phyloP scores from a whole-genome alignment of 2,113 vertebrate genomes.

The Anthoscopus minutus region DNA sequence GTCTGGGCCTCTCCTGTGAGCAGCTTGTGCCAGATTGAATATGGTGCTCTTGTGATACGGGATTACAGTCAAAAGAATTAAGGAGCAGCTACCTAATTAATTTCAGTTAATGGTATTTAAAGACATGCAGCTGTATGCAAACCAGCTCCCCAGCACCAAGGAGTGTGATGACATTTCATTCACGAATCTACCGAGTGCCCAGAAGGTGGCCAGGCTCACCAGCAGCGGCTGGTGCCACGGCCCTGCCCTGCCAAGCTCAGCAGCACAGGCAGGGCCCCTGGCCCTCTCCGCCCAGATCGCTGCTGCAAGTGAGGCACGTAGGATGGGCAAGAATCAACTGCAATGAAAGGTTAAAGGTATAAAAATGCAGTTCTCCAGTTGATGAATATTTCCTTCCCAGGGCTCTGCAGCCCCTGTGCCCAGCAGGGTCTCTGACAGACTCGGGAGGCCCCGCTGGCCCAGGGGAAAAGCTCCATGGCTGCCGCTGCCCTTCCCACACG shows the following conservation, averaged over 20 bases:
- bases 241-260: too few species aligned
- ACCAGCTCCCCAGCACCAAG: neutral
- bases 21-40: conserved; percentile 2
- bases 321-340: neutral
- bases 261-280: neutral
- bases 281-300: neutral
- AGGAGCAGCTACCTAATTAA: conserved; percentile 23
- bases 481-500: rapidly evolving
- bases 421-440: neutral
- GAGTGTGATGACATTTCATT: neutral
- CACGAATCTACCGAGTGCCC: neutral
- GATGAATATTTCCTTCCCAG: rapidly evolving
- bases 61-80: conserved; percentile 31
- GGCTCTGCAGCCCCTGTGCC: neutral
- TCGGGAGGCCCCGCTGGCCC: neutral
- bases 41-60: neutral
- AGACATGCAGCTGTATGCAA: neutral
- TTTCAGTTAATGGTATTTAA: conserved; percentile 29
- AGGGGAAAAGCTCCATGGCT: neutral
- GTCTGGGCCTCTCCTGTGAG: neutral
- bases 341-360: neutral
- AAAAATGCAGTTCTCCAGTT: neutral
- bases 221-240: neutral
- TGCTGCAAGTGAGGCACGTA: rapidly evolving
- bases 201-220: neutral